These are phyloP conservation scores for Esperia sulphurella DNA, from an alignment of 2,888 invertebrate species.

Conservation along the genomic window DNA sequence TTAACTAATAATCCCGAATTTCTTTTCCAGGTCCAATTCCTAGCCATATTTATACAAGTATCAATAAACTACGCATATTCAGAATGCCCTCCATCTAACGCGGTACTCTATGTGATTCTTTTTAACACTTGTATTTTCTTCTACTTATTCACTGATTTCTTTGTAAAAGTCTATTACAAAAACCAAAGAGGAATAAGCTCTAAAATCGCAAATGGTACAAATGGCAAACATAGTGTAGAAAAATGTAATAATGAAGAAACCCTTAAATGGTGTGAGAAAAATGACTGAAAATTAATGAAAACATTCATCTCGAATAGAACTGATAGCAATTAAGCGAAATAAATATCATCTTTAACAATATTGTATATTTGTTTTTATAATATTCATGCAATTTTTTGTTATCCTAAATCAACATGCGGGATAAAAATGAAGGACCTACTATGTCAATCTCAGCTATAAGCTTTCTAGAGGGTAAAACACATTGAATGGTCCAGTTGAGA, in stretches of 20 bases:
- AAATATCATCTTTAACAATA: too few relatives aligned
- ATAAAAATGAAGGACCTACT: too few relatives aligned
- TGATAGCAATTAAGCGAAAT: too few relatives aligned
- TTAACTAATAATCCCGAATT: conserved; percentile 2
- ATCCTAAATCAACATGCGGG: too few relatives aligned
- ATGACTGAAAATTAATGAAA: neutral
- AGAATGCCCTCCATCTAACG: conserved; percentile 33
- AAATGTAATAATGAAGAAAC: neutral
- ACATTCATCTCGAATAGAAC: too few relatives aligned
- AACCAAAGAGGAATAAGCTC: neutral
- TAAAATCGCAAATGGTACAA: neutral
- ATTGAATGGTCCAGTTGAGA: too few relatives aligned
- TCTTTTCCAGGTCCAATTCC: conserved; percentile 38
- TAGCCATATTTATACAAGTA: conserved; percentile 25
- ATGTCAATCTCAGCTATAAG: too few relatives aligned
- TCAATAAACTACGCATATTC: conserved; percentile 17
- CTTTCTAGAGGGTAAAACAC: too few relatives aligned
- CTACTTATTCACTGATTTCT: conserved; percentile 38
- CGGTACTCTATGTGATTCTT: conserved; percentile 18
- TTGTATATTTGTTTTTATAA: too few relatives aligned
- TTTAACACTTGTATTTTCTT: conserved; percentile 28
- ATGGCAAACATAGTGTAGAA: neutral
- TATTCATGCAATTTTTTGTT: too few relatives aligned
- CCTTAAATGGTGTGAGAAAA: neutral
- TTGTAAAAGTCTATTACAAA: conserved; percentile 24